Evolutionary conservation across 2,113 vertebrate genomes (phyloP).

Genomic region (Pycnonotus jocosus): DNA sequence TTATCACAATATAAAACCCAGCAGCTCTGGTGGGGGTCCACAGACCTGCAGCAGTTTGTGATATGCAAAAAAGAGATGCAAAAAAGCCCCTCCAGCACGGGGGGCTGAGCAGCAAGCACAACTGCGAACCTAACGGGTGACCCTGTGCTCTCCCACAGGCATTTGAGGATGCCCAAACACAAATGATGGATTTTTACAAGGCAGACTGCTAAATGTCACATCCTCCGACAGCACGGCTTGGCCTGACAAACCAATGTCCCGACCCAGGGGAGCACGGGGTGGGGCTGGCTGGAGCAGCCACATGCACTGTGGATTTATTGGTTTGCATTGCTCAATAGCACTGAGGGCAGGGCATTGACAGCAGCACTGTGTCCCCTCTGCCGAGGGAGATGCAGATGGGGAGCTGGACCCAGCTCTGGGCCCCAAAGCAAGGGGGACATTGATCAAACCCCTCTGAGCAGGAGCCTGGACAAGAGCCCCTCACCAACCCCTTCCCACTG

Average conservation of each 20-base stretch:
- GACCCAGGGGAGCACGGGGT: neutral
- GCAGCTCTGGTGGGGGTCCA: neutral
- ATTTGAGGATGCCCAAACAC: constrained; percentile 26
- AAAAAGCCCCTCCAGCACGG: neutral
- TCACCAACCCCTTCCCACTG: neutral
- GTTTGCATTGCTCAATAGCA: neutral
- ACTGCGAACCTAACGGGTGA: neutral
- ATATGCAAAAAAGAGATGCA: neutral
- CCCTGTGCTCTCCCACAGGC: neutral
- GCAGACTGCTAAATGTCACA: constrained; percentile 23
- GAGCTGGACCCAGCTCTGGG: neutral
- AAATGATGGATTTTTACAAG: constrained; percentile 22
- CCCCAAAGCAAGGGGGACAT: neutral
- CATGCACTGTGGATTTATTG: neutral
- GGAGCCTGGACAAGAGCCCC: neutral
- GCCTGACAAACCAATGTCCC: neutral
- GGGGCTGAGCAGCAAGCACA: neutral
- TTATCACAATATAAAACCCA: neutral
- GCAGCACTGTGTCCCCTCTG: neutral
- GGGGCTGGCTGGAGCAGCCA: neutral
- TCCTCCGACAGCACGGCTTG: neutral
- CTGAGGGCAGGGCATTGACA: rapidly evolving
- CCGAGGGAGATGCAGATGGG: too few relatives aligned
- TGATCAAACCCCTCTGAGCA: neutral
- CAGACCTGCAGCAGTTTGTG: neutral